phyloP scores from a whole-genome alignment of 2,888 invertebrate species.

The Cenopis cana region DNA sequence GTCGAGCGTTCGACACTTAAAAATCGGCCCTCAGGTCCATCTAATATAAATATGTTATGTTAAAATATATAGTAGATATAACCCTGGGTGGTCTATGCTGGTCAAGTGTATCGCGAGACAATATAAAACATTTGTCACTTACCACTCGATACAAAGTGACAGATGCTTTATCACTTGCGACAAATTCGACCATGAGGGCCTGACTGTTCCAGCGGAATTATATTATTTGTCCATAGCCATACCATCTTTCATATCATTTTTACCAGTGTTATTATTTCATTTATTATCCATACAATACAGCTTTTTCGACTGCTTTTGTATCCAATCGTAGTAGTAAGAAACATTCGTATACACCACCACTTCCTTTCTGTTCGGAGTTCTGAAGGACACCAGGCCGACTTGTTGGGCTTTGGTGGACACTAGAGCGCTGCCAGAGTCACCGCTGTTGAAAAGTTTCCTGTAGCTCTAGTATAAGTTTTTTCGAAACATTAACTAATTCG shows the following conservation, averaged over 20 bases:
- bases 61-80: too few relatives aligned
- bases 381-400: conserved; percentile 32
- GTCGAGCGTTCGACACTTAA: too few relatives aligned
- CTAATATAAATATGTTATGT: too few relatives aligned
- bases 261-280: not conserved
- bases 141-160: too few relatives aligned
- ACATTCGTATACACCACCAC: conserved; percentile 23
- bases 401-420: conserved; percentile 12
- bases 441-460: conserved; percentile 9
- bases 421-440: conserved; percentile 40
- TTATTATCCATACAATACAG: not conserved
- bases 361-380: not conserved
- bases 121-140: too few relatives aligned
- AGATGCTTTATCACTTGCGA: too few relatives aligned
- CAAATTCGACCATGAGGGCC: too few relatives aligned
- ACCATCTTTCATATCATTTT: not conserved
- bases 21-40: too few relatives aligned
- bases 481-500: too few relatives aligned
- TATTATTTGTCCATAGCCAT: not conserved
- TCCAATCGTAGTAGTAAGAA: conserved; percentile 21
- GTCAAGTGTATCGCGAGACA: too few relatives aligned
- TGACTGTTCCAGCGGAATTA: not conserved
- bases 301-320: not conserved
- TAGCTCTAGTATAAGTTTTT: too few relatives aligned
- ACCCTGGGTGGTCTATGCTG: too few relatives aligned